A percentile compares a stretch with the other conserved stretches of the same genome.
Conservation (phyloP, 53 echinoderm and acorn worm species). For the Zoroaster sp. region DNA sequence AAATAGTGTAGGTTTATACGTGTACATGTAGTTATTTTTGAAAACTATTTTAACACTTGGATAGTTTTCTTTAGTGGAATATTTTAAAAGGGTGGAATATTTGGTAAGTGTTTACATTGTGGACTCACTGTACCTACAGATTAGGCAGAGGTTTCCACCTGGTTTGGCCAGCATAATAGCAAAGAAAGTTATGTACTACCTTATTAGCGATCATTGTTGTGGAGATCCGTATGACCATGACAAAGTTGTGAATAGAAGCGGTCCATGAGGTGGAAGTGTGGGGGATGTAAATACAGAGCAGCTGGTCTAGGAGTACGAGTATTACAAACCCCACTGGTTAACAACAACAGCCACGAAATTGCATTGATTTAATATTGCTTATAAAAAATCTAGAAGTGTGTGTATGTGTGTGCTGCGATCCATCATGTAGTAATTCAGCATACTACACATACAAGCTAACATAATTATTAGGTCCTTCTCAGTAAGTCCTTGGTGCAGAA, state of each 20-base stretch:
- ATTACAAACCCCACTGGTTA: not conserved
- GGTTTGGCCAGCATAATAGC: constrained; percentile 9
- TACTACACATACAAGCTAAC: not conserved
- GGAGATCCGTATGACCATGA: not conserved
- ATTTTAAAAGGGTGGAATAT: not conserved
- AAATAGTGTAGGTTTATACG: no score
- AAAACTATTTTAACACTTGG: not conserved
- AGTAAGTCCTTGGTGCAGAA: not conserved
- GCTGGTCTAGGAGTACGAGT: not conserved
- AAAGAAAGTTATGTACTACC: not conserved
- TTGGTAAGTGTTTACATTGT: not conserved
- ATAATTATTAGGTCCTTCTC: not conserved
- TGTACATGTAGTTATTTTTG: not conserved
- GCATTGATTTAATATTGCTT: not conserved
- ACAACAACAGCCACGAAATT: not conserved
- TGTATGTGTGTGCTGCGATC: not conserved
- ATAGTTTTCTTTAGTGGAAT: not conserved
- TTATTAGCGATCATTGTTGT: not conserved
- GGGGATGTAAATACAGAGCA: not conserved
- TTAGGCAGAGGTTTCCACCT: constrained; percentile 11
- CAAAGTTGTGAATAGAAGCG: not conserved
- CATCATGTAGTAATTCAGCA: not conserved
- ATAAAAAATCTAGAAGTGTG: not conserved
- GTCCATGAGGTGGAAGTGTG: not conserved
- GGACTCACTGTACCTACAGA: not conserved